Conservation (phyloP, 2,888 invertebrate species). For the Flabesymbios commensalis region DNA sequence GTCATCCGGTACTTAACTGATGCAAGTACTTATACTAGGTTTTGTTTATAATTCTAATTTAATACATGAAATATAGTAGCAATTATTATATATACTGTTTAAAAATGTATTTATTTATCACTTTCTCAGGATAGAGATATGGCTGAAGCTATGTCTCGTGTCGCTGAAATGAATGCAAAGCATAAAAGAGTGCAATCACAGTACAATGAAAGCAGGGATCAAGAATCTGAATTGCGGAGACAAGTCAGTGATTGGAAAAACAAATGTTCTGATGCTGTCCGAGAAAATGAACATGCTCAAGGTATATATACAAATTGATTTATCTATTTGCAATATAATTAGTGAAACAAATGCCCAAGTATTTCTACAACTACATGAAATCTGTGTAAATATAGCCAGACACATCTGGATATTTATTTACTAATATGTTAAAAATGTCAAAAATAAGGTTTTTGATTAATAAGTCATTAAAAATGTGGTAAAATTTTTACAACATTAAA, state of each 20-base stretch:
- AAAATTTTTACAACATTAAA: too few species aligned
- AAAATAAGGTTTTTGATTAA: too few species aligned
- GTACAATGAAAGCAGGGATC: conserved; percentile 39
- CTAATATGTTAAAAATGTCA: too few species aligned
- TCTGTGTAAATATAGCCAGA: too few species aligned
- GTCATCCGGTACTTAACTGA: too few species aligned
- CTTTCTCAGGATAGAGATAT: conserved; percentile 44
- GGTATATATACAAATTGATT: conserved; percentile 29
- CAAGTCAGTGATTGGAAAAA: conserved; percentile 46
- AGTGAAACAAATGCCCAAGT: too few species aligned
- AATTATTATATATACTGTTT: background rate
- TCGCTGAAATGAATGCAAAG: conserved; percentile 40
- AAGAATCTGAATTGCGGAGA: conserved; percentile 39
- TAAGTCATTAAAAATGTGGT: too few species aligned
- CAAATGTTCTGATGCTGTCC: conserved; percentile 36
- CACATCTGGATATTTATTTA: too few species aligned
- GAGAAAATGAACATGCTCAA: conserved; percentile 39
- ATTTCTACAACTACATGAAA: too few species aligned
- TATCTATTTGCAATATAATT: too few species aligned
- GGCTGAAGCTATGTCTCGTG: conserved; percentile 40
- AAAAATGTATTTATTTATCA: background rate
- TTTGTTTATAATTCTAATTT: too few species aligned
- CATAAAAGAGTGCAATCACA: conserved; percentile 41
- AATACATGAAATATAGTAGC: background rate
- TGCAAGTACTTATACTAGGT: too few species aligned